Percentiles rank a stretch among this genome's conserved stretches.
These are phyloP conservation scores for Phymatocera aterrima DNA, from an alignment of 2,888 invertebrate genomes.

Conservation along the genomic window DNA sequence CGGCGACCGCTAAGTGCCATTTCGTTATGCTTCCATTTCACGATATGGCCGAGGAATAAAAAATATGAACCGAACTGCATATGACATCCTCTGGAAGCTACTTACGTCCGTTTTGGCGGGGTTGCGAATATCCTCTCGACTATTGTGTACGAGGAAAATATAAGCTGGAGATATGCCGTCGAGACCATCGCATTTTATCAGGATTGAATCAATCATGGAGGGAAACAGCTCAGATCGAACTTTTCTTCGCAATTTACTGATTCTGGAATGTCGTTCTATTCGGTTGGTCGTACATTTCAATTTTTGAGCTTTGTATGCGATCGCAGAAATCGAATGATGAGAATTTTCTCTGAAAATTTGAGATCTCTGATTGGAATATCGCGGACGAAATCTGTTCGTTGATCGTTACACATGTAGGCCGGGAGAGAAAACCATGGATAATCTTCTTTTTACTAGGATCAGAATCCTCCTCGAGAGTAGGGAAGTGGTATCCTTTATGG, in stretches of 20 bases:
- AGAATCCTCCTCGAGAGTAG: conserved; percentile 22
- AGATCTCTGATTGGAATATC: not conserved
- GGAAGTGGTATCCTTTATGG: conserved; percentile 47
- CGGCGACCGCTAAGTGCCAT: conserved; percentile 12
- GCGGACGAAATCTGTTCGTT: conserved; percentile 11
- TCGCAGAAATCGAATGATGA: too few species aligned
- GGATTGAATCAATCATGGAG: too few species aligned
- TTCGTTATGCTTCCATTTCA: conserved; percentile 26
- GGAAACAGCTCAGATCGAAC: too few species aligned
- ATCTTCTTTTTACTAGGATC: conserved; percentile 14
- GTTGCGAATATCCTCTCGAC: not conserved
- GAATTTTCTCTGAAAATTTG: too few species aligned
- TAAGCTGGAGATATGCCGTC: not conserved
- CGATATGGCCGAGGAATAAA: conserved; percentile 22
- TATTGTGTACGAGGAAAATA: not conserved
- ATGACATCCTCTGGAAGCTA: conserved; percentile 30
- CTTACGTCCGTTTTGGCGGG: conserved; percentile 10
- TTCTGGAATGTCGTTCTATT: too few species aligned
- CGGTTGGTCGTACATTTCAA: too few species aligned
- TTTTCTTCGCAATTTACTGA: too few species aligned
- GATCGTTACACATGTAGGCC: not conserved
- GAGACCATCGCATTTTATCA: too few species aligned
- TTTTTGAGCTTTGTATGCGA: too few species aligned
- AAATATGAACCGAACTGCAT: too few species aligned
- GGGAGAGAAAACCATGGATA: not conserved